Percentiles rank a stretch among this genome's conserved stretches.
Evolutionary conservation across 2,888 invertebrate genomes (phyloP).

Genomic region (Archaeoteleia sp.): DNA sequence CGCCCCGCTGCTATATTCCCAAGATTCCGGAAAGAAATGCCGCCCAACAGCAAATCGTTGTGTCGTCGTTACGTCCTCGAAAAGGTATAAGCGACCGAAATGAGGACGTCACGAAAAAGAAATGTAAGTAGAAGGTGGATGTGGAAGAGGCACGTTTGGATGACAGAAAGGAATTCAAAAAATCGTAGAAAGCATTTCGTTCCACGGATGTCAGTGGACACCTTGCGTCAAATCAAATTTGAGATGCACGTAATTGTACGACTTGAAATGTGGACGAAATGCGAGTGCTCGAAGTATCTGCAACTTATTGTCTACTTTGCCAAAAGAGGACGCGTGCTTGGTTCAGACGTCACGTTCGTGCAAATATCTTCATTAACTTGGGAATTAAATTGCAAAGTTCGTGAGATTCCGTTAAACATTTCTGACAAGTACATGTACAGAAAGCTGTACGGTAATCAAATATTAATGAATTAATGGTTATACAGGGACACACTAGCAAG

Average conservation of each 20-base stretch:
- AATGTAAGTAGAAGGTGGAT: slow-evolving; percentile 13
- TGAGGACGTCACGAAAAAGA: too few species aligned
- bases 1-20: slow-evolving; percentile 26
- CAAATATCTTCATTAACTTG: background rate
- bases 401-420: too few species aligned
- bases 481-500: too few species aligned
- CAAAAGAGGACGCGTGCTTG: background rate
- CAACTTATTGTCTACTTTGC: background rate
- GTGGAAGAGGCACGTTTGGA: slow-evolving; percentile 7
- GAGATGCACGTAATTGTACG: background rate
- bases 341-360: background rate
- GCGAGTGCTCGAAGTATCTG: background rate
- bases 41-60: slow-evolving; percentile 2
- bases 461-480: too few species aligned
- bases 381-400: too few species aligned
- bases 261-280: background rate
- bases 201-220: slow-evolving; percentile 4
- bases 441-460: too few species aligned
- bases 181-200: slow-evolving; percentile 9
- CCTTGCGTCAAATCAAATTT: background rate
- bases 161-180: slow-evolving; percentile 8
- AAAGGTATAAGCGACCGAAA: slow-evolving; percentile 4
- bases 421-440: too few species aligned
- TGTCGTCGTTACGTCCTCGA: slow-evolving; percentile 1
- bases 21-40: slow-evolving; percentile 11